Conservation (phyloP, 2,797 vertebrate species). For the Corythornis leucogaster region DNA sequence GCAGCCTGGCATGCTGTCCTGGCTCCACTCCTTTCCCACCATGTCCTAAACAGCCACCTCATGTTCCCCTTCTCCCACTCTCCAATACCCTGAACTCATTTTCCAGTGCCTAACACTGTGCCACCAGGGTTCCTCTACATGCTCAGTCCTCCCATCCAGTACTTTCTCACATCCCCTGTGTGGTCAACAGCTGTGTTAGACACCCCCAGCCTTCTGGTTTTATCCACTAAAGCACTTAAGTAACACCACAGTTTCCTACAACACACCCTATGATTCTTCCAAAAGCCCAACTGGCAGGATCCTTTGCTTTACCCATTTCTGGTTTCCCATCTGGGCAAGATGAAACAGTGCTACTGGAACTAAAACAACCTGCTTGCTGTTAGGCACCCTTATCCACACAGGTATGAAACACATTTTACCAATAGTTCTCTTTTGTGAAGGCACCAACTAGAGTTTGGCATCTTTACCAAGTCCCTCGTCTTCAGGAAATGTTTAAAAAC, state of each 20-base stretch:
- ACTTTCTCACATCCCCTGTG: neutral
- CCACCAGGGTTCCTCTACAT: neutral
- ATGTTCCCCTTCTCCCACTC: neutral
- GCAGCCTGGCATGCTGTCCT: neutral
- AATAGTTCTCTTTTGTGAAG: neutral
- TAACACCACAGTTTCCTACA: rapidly evolving
- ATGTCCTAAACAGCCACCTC: neutral
- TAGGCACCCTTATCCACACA: neutral
- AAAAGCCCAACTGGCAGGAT: neutral
- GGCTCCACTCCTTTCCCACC: neutral
- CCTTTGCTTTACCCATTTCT: neutral
- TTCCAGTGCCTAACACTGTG: neutral
- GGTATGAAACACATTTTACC: neutral
- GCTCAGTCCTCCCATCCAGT: neutral
- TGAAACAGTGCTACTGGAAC: neutral
- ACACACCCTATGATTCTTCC: rapidly evolving
- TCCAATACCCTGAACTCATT: neutral
- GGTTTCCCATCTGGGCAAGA: neutral
- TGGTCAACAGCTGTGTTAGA: neutral
- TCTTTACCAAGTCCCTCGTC: neutral
- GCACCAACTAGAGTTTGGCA: neutral
- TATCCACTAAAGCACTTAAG: neutral
- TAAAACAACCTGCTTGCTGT: neutral
- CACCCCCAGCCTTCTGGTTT: neutral
- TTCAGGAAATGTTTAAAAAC: neutral